Evolutionary conservation across 2,888 invertebrate species (phyloP).

Genomic region (Pegoplata infirma): DNA sequence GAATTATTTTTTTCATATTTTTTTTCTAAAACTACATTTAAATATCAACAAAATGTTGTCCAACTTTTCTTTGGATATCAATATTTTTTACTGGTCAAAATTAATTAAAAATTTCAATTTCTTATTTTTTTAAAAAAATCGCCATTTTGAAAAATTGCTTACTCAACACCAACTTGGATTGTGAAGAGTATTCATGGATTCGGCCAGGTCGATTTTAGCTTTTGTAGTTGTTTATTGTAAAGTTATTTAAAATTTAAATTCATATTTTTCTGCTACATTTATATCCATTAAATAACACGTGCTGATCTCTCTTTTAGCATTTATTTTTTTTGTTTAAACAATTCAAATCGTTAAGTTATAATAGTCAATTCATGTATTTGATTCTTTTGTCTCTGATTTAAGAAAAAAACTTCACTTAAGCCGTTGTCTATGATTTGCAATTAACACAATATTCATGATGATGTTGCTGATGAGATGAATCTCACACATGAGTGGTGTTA

Average conservation of each 20-base stretch:
- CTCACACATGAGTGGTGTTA: conserved; percentile 76
- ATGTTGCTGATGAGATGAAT: conserved; percentile 63
- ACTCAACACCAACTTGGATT: too few relatives aligned
- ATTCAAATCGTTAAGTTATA: conserved; percentile 6
- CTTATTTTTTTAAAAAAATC: too few relatives aligned
- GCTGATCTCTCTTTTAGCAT: conserved; percentile 17
- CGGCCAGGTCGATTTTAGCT: too few relatives aligned
- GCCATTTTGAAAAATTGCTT: too few relatives aligned
- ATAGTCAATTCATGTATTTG: conserved; percentile 19
- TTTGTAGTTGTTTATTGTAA: too few relatives aligned
- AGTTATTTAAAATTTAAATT: neutral
- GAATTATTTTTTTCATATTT: too few relatives aligned
- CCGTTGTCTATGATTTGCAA: conserved; percentile 73
- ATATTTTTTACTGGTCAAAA: too few relatives aligned
- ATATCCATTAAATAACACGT: conserved; percentile 57
- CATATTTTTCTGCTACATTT: conserved; percentile 45
- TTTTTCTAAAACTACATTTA: too few relatives aligned
- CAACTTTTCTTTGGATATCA: too few relatives aligned
- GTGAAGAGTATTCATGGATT: too few relatives aligned
- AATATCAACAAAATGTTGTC: too few relatives aligned
- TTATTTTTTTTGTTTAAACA: neutral
- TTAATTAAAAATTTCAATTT: too few relatives aligned
- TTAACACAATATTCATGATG: conserved; percentile 76
- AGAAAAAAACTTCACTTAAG: conserved; percentile 46
- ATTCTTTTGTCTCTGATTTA: neutral